Evolutionary conservation across 2,888 invertebrate species (phyloP).

Genomic region (Sericinus montela): DNA sequence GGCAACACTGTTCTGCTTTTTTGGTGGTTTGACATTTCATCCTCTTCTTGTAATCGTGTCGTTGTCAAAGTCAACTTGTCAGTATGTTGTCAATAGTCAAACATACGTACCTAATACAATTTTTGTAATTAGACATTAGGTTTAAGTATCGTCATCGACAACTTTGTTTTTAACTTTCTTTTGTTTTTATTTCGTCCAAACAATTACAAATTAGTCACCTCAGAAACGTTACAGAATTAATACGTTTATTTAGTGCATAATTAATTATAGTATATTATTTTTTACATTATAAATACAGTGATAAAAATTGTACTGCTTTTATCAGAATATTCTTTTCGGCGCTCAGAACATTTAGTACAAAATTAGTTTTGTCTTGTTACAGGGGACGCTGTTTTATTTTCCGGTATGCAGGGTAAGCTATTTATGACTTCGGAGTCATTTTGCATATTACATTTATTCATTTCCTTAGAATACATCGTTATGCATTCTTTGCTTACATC

Average conservation of each 20-base stretch:
- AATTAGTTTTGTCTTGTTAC: conserved; percentile 49
- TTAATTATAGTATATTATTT: not conserved
- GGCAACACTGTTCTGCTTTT: conserved; percentile 20
- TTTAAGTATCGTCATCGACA: too few species aligned
- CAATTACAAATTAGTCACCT: too few species aligned
- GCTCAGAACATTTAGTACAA: not conserved
- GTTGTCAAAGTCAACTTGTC: too few species aligned
- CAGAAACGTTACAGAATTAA: too few species aligned
- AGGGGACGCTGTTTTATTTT: conserved; percentile 82
- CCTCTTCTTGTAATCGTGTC: too few species aligned
- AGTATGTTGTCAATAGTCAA: not conserved
- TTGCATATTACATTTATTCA: too few species aligned
- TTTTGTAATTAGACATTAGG: too few species aligned
- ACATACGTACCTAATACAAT: too few species aligned
- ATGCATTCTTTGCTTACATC: too few species aligned
- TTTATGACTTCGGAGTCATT: conserved; percentile 1
- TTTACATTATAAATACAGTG: not conserved
- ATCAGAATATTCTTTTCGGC: not conserved
- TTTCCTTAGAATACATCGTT: too few species aligned
- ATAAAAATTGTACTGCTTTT: not conserved
- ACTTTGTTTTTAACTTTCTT: too few species aligned
- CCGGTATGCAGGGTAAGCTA: conserved; percentile 80
- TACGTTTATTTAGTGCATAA: not conserved
- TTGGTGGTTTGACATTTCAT: not conserved
- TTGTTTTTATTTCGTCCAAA: too few species aligned